phyloP scores from a whole-genome alignment of 1,140 invertebrate species.

The Harpegnathos saltator region DNA sequence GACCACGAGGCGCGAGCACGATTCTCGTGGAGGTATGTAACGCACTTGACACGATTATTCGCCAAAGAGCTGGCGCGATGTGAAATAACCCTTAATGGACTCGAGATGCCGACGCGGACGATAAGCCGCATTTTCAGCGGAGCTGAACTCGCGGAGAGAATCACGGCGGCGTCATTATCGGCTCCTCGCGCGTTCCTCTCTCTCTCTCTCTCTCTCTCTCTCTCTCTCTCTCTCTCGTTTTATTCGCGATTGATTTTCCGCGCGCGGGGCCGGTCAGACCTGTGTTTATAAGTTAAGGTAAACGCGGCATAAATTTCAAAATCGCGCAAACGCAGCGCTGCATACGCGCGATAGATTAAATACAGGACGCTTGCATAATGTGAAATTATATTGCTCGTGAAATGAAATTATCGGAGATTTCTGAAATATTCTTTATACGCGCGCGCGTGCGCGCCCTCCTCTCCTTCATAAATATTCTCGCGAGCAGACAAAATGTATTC shows the following conservation, averaged over 20 bases:
- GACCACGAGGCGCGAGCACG: constrained; percentile 19
- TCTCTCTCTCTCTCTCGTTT: too few species aligned
- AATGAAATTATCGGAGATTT: constrained; percentile 38
- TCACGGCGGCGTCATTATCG: constrained; percentile 64
- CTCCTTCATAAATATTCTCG: constrained; percentile 39
- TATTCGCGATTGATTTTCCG: background rate
- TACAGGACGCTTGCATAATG: constrained; percentile 7
- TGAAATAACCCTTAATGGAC: constrained; percentile 77
- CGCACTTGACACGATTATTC: constrained; percentile 79
- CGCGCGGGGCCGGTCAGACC: background rate
- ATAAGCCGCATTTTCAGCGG: constrained; percentile 76
- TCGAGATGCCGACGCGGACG: constrained; percentile 69
- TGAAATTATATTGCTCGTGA: constrained; percentile 36
- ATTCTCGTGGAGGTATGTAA: constrained; percentile 64
- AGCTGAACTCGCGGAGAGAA: constrained; percentile 62
- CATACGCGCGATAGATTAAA: background rate
- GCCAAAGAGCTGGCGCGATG: constrained; percentile 77
- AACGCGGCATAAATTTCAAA: constrained; percentile 7
- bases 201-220: constrained; percentile 17
- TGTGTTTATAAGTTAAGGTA: background rate
- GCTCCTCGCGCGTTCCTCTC: constrained; percentile 59
- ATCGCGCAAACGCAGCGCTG: background rate
- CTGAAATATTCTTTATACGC: background rate
- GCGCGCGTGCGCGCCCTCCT: background rate
- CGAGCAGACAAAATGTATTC: constrained; percentile 30